Evolutionary conservation across 1,140 invertebrate species (phyloP).

Genomic region (Lepidostoma basale): DNA sequence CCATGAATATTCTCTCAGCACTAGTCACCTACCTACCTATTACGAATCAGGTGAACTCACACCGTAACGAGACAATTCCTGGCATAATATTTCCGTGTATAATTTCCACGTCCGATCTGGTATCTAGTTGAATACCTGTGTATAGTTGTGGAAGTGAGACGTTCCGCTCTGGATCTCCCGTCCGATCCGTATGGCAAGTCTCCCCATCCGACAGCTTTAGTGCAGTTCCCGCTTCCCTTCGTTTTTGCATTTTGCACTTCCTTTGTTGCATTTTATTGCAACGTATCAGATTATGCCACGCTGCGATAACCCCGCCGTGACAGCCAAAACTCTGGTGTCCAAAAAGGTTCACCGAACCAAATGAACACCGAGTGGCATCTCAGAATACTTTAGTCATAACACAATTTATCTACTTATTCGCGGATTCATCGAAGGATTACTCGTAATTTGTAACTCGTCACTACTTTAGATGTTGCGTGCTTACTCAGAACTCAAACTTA

Average conservation of each 20-base stretch:
- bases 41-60: background rate
- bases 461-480: too few species aligned
- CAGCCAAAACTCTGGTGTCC: background rate
- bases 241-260: background rate
- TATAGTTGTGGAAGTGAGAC: background rate
- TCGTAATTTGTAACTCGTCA: too few species aligned
- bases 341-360: too few species aligned
- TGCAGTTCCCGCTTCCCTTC: constrained; percentile 13
- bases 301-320: background rate
- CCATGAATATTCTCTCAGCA: background rate
- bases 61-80: background rate
- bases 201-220: background rate
- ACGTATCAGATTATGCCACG: too few species aligned
- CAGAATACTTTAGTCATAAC: too few species aligned
- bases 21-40: too few species aligned
- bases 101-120: constrained; percentile 2
- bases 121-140: background rate
- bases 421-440: too few species aligned
- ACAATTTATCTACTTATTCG: too few species aligned
- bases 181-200: background rate
- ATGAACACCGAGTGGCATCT: too few species aligned
- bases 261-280: too few species aligned
- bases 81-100: background rate
- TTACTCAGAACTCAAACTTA: too few species aligned
- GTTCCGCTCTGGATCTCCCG: constrained; percentile 22